These are phyloP conservation scores for Sylvia atricapilla DNA, from an alignment of 2,113 vertebrate genomes.

Conservation along the genomic window DNA sequence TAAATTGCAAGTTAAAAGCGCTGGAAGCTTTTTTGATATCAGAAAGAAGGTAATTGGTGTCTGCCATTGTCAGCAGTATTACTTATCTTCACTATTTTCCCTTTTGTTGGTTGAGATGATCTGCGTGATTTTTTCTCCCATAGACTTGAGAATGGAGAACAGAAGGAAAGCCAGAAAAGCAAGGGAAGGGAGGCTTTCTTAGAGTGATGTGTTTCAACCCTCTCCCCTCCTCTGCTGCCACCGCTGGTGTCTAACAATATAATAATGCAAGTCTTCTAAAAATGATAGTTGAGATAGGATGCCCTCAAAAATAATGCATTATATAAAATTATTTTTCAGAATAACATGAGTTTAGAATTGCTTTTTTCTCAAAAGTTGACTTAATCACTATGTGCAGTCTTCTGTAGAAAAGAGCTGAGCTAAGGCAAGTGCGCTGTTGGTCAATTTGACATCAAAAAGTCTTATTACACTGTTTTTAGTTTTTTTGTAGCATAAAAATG, in stretches of 20 bases:
- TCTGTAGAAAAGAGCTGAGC: not conserved
- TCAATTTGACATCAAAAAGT: not conserved
- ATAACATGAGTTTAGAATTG: not conserved
- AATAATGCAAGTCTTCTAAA: constrained; percentile 7
- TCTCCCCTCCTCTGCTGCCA: not conserved
- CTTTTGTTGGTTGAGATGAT: constrained; percentile 25
- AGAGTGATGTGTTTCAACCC: not conserved
- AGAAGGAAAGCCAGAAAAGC: not conserved
- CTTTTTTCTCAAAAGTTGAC: not conserved
- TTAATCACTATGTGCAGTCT: not conserved
- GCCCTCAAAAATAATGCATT: constrained; percentile 48
- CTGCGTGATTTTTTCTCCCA: not conserved
- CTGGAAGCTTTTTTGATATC: not conserved
- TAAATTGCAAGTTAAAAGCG: constrained; percentile 24
- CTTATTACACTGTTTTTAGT: not conserved
- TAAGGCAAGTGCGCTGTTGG: not conserved
- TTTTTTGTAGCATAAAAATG: not conserved
- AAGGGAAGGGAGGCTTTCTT: not conserved
- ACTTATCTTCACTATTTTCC: not conserved
- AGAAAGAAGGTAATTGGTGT: constrained; percentile 24
- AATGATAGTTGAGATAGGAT: not conserved
- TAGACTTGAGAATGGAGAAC: not conserved
- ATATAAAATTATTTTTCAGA: constrained; percentile 40
- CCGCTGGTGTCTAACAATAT: not conserved
- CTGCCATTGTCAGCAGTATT: not conserved